phyloP scores from a whole-genome alignment of 1,140 invertebrate genomes.

The Saccostrea glomerata region DNA sequence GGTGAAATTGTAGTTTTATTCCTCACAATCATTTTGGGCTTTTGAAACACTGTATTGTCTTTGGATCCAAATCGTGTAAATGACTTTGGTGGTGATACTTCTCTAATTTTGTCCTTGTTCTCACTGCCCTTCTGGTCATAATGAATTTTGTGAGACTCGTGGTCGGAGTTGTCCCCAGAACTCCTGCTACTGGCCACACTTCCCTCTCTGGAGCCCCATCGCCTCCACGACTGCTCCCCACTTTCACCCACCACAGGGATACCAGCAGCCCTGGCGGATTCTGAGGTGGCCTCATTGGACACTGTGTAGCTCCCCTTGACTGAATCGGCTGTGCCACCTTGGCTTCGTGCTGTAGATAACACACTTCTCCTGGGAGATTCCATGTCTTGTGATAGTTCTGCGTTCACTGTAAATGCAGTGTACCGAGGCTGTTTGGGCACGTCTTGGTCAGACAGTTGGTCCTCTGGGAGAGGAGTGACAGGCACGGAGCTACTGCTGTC shows the following conservation, averaged over 20 bases:
- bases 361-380: constrained; percentile 4
- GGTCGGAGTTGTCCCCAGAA: constrained; percentile 76
- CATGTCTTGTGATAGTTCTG: constrained; percentile 28
- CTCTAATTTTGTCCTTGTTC: constrained; percentile 15
- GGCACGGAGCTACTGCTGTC: constrained; percentile 41
- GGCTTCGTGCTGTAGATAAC: background rate
- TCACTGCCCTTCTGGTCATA: constrained; percentile 69
- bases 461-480: constrained; percentile 50
- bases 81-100: background rate
- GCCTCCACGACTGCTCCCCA: constrained; percentile 46
- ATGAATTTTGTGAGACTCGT: constrained; percentile 77
- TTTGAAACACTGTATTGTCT: background rate
- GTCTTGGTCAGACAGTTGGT: constrained; percentile 46
- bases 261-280: constrained; percentile 69
- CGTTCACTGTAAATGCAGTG: constrained; percentile 12
- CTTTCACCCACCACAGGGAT: constrained; percentile 70
- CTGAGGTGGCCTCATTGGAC: constrained; percentile 61
- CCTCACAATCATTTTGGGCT: constrained; percentile 24
- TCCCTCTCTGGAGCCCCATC: constrained; percentile 67
- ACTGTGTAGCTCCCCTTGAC: constrained; percentile 67
- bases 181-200: constrained; percentile 71
- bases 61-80: constrained; percentile 8
- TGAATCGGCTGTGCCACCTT: constrained; percentile 50
- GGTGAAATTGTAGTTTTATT: background rate
- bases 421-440: constrained; percentile 43